Conservation (phyloP, 2,113 vertebrate species). For the Gorsachius goisagi region DNA sequence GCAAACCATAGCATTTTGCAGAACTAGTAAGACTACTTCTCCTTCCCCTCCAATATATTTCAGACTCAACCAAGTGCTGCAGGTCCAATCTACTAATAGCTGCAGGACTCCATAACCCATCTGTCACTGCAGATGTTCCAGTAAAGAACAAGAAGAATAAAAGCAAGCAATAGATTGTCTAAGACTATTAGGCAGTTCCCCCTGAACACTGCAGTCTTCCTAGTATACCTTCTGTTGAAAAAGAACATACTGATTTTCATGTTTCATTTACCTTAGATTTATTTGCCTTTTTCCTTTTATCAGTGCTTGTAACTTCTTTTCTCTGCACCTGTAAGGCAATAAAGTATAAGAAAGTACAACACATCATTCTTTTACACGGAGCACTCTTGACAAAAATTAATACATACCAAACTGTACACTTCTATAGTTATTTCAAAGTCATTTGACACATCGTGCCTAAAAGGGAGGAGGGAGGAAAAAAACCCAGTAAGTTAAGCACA, state of each 20-base stretch:
- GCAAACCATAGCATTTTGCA: not conserved
- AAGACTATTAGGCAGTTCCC: not conserved
- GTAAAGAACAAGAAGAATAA: not conserved
- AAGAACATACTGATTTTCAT: not conserved
- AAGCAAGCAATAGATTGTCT: not conserved
- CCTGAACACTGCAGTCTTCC: not conserved
- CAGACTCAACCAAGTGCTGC: not conserved
- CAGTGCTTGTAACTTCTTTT: conserved; percentile 75
- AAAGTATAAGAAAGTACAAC: not conserved
- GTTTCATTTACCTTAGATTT: conserved; percentile 89
- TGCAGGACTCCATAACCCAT: not conserved
- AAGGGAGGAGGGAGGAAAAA: not conserved
- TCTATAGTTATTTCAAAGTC: conserved; percentile 91
- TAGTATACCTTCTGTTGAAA: not conserved
- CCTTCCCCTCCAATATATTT: not conserved
- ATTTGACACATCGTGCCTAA: conserved; percentile 86
- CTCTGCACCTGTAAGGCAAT: conserved; percentile 82
- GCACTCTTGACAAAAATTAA: not conserved
- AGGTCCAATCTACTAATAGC: not conserved
- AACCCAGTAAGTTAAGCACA: not conserved
- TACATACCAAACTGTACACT: conserved; percentile 91
- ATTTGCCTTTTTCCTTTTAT: conserved; percentile 90
- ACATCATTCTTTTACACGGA: not conserved
- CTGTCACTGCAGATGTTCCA: conserved; percentile 5
- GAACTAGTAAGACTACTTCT: not conserved